Percentiles rank a stretch among this genome's conserved stretches.
Conservation (phyloP, 64 coral and sea anemone genomes). For the Exaiptasia diaphana region DNA sequence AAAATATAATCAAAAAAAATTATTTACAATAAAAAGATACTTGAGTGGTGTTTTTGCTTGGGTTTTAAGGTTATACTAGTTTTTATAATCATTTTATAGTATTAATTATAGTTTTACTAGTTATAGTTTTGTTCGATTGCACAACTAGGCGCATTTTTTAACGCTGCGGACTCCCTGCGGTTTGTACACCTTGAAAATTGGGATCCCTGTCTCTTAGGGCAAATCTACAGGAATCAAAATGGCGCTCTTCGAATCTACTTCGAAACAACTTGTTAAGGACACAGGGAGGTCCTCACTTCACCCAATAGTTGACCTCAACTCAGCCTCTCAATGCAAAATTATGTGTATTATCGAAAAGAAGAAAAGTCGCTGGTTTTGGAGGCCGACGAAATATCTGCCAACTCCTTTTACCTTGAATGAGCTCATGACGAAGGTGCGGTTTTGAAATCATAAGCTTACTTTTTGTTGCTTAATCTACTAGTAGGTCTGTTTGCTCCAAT, state of each 20-base stretch:
- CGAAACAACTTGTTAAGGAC: constrained; percentile 82
- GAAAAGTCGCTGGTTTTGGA: constrained; percentile 83
- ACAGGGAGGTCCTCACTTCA: constrained; percentile 80
- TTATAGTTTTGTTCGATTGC: too few species aligned
- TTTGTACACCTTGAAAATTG: too few species aligned
- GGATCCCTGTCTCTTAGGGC: neutral
- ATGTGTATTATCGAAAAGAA: constrained; percentile 77
- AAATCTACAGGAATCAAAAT: neutral
- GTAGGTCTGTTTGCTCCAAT: neutral
- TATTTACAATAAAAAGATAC: too few species aligned
- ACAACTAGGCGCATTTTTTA: too few species aligned
- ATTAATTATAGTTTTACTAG: too few species aligned
- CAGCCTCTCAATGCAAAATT: constrained; percentile 52
- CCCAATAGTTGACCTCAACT: constrained; percentile 72
- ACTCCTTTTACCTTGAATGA: constrained; percentile 76
- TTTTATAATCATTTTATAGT: too few species aligned
- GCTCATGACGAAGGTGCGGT: constrained; percentile 49
- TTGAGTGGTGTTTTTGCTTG: too few species aligned
- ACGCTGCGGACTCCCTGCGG: too few species aligned
- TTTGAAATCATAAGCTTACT: neutral
- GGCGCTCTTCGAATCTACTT: constrained; percentile 78
- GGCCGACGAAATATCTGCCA: constrained; percentile 57
- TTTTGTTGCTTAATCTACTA: neutral
- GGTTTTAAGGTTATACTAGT: too few species aligned
- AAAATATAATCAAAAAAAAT: too few species aligned